These are phyloP conservation scores for Diorhabda elongata DNA, from an alignment of 1,140 invertebrate genomes.

Conservation along the genomic window DNA sequence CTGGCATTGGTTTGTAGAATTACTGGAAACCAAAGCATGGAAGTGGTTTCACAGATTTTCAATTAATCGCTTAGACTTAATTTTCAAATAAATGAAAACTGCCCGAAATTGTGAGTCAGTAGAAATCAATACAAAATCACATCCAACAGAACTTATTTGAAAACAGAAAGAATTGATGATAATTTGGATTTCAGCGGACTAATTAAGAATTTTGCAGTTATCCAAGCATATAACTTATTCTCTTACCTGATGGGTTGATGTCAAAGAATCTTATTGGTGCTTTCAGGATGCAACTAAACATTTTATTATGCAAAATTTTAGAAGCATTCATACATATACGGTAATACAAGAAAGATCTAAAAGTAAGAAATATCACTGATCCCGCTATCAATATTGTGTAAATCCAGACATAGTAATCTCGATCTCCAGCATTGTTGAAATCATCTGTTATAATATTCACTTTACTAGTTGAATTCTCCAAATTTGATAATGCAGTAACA, in stretches of 20 bases:
- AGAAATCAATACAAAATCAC: too few species aligned
- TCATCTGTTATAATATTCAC: too few species aligned
- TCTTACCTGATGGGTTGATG: slow-evolving; percentile 54
- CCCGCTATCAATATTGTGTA: slow-evolving; percentile 39
- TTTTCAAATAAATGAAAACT: too few species aligned
- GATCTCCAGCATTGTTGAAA: not conserved
- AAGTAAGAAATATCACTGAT: slow-evolving; percentile 51
- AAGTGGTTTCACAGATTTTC: too few species aligned
- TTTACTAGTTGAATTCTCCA: not conserved
- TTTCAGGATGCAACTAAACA: slow-evolving; percentile 75
- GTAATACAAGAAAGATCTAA: slow-evolving; percentile 68
- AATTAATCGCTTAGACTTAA: too few species aligned
- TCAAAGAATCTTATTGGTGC: slow-evolving; percentile 65
- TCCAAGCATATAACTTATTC: slow-evolving; percentile 43
- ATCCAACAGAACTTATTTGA: too few species aligned
- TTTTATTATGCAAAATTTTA: slow-evolving; percentile 71
- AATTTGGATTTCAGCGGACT: too few species aligned
- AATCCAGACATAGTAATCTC: slow-evolving; percentile 36
- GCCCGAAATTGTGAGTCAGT: too few species aligned
- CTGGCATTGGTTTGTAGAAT: too few species aligned
- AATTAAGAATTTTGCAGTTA: too few species aligned
- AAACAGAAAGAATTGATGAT: too few species aligned
- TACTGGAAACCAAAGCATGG: too few species aligned
- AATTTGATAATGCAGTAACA: not conserved
- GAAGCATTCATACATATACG: slow-evolving; percentile 76